Base-by-base conservation (phyloP, 2,113 vertebrate genomes). In the Vulpes ferrilata region DNA sequence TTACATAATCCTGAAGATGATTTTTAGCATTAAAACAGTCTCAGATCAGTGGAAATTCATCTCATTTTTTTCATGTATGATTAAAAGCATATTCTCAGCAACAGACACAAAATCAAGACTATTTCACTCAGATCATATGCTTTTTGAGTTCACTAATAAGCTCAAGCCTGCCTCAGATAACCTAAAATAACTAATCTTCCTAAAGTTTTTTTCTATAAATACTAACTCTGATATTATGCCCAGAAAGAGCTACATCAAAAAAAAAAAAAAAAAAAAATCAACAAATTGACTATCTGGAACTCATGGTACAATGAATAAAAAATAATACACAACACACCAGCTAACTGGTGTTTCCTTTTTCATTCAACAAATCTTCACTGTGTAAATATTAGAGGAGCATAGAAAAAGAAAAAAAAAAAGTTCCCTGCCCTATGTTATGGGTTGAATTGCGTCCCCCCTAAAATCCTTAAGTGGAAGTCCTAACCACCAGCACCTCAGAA, bases 41-140 rank as follows among this genome's bases (percentile, higher is more conserved):
- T 85, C 48, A 59, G 20, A 92, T 95, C 59, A 87, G 27, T 86
- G 19, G 22, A 97, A 94, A 96, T 43, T 38, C 59, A 85, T 57
- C 82, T 85, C 27, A 17, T n/a, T 55, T 81, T 60, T 84, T 79
- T 87, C 86, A 48, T 55, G 51, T 15, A 69, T 94, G 93, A 92
- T 91, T 95, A 96, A 82, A 90, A 94, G 62, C 27, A 96, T 79
- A 93, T 92, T 96, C 73, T 95, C 53, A 96, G 80, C 51, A 89
- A 88, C 11, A 73, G 38, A 93, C 35, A 95, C 20, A 65, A 79
- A 93, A 90, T 83, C 97, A 93, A 91, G 65, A 85, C 23, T 17
- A 87, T 57, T 90, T 93, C 73, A 81, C 59, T 95, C 13, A 17
- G 30, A 82, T 81, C 48, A 51, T n/a, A 78, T 0, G 64, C 16